phyloP scores from a whole-genome alignment of 2,113 vertebrate species.

The Sprattus sprattus region DNA sequence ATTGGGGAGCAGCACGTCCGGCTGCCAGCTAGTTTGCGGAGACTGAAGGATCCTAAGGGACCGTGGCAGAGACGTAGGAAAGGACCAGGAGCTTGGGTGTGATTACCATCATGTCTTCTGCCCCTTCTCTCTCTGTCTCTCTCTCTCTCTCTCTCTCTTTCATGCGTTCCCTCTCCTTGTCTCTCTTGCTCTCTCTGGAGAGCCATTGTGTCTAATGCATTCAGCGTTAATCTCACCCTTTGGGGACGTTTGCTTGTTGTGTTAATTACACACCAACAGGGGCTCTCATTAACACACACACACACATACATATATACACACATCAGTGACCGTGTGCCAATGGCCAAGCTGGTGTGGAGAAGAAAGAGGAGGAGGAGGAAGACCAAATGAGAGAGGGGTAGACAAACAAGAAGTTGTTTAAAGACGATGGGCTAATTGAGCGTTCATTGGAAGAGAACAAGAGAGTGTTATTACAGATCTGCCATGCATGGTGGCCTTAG shows the following conservation, averaged over 20 bases:
- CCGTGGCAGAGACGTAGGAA: conserved; percentile 13
- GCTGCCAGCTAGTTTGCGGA: conserved; percentile 55
- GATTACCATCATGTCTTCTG: background rate
- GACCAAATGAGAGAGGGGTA: background rate
- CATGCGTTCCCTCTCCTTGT: background rate
- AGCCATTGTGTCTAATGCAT: conserved; percentile 70
- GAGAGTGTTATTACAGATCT: conserved; percentile 49
- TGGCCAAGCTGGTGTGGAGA: conserved; percentile 45
- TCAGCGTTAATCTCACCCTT: conserved; percentile 75
- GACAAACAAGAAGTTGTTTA: background rate
- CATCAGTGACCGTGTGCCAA: conserved; percentile 41
- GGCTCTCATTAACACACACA: conserved; percentile 69
- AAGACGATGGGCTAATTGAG: background rate
- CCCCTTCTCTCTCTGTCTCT: background rate
- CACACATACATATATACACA: conserved; percentile 46
- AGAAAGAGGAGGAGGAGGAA: conserved; percentile 4
- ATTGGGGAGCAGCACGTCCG: background rate
- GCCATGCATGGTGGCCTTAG: conserved; percentile 32
- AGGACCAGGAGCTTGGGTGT: conserved; percentile 6
- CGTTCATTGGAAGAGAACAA: conserved; percentile 42
- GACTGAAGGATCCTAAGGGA: conserved; percentile 38
- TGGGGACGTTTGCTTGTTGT: conserved; percentile 71
- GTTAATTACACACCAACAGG: conserved; percentile 76
- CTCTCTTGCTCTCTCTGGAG: conserved; percentile 53
- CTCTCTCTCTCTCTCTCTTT: background rate